phyloP scores from a whole-genome alignment of 2,888 invertebrate genomes.

The Mongoloraphidia duomilia region DNA sequence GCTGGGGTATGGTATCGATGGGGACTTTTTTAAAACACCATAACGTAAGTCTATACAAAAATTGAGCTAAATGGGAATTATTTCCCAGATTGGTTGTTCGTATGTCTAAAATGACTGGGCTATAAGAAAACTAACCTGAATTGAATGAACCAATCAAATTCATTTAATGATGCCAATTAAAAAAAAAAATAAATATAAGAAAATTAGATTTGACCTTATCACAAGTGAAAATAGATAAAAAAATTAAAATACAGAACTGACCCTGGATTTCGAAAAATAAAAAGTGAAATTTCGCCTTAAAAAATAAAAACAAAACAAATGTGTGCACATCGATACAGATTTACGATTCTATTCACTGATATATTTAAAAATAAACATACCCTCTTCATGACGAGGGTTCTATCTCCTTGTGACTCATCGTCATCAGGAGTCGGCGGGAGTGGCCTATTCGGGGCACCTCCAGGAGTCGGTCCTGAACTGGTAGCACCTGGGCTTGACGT shows the following conservation, averaged over 20 bases:
- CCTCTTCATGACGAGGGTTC: slow-evolving; percentile 84
- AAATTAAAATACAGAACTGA: neutral
- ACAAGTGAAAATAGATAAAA: too few relatives aligned
- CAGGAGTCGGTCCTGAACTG: slow-evolving; percentile 30
- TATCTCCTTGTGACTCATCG: slow-evolving; percentile 59
- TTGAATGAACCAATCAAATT: too few relatives aligned
- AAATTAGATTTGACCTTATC: too few relatives aligned
- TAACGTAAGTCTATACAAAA: too few relatives aligned
- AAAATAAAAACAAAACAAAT: slow-evolving; percentile 1
- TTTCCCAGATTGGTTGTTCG: too few relatives aligned
- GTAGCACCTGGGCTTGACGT: slow-evolving; percentile 31
- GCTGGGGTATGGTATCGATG: too few relatives aligned
- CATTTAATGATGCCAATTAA: too few relatives aligned
- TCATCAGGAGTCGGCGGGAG: slow-evolving; percentile 92
- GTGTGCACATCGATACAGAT: slow-evolving; percentile 6
- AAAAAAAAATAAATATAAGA: too few relatives aligned
- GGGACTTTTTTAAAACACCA: too few relatives aligned
- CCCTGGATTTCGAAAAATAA: neutral
- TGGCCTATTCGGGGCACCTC: slow-evolving; percentile 79
- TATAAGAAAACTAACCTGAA: too few relatives aligned
- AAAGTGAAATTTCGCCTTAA: neutral
- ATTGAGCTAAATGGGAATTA: too few relatives aligned
- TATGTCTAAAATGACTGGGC: too few relatives aligned
- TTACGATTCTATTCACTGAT: slow-evolving; percentile 4
- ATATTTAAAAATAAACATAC: slow-evolving; percentile 42